Evolutionary conservation across 2,888 invertebrate genomes (phyloP).

Genomic region (Lamellibrachia columna): DNA sequence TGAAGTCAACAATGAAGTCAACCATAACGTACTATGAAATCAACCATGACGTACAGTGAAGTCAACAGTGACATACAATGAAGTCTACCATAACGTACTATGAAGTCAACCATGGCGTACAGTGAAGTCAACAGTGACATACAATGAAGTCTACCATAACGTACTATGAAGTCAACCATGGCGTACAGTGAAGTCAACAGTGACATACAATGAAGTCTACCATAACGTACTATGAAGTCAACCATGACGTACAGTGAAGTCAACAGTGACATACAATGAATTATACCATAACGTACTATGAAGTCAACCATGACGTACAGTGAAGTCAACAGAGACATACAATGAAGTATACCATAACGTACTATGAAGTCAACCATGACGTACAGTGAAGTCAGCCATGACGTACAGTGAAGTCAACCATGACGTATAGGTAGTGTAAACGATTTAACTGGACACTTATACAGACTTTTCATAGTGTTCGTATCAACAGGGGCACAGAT

Average conservation of each 20-base stretch:
- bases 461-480: no score
- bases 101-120: neutral
- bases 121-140: conserved; percentile 18
- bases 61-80: neutral
- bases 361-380: neutral
- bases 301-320: neutral
- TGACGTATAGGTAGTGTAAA: no score
- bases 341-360: neutral
- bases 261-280: neutral
- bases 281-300: neutral
- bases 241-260: neutral
- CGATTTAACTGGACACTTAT: no score
- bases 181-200: neutral
- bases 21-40: neutral
- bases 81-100: neutral
- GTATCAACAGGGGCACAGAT: no score
- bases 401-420: neutral
- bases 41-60: neutral
- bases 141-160: neutral
- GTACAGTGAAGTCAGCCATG: neutral
- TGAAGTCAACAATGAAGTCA: neutral
- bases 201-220: neutral
- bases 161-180: neutral
- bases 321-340: neutral
- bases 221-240: neutral